Conservation (phyloP, 2,888 invertebrate genomes). For the Euspilapteryx auroguttella region DNA sequence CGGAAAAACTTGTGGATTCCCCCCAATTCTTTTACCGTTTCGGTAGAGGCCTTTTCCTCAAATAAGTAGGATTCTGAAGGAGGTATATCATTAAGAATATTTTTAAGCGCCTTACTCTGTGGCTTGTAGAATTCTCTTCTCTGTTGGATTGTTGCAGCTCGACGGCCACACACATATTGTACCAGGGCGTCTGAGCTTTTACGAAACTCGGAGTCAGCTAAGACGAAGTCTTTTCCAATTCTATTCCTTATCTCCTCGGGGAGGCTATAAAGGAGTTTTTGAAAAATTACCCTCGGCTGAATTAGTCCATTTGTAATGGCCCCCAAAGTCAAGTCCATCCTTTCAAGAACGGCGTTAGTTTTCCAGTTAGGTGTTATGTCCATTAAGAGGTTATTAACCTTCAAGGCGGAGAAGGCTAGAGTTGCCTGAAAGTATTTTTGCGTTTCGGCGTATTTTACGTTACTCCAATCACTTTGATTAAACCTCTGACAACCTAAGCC, state of each 20-base stretch:
- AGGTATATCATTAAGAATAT: neutral
- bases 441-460: too few relatives aligned
- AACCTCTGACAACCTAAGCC: too few relatives aligned
- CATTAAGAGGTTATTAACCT: too few relatives aligned
- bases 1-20: conserved; percentile 3
- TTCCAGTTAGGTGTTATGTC: too few relatives aligned
- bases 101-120: conserved; percentile 2
- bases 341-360: too few relatives aligned
- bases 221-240: conserved; percentile 4
- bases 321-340: too few relatives aligned
- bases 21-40: conserved; percentile 2
- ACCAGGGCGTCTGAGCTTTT: conserved; percentile 6
- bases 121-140: conserved; percentile 3
- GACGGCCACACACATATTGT: conserved; percentile 7
- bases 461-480: too few relatives aligned
- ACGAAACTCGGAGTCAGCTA: conserved; percentile 6
- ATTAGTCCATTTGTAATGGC: too few relatives aligned
- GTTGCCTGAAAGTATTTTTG: too few relatives aligned
- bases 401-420: too few relatives aligned
- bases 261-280: neutral
- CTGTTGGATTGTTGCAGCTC: conserved; percentile 5
- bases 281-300: too few relatives aligned
- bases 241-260: conserved; percentile 3
- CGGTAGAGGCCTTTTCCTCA: conserved; percentile 3
- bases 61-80: conserved; percentile 5